Base-by-base conservation (phyloP, 2,888 invertebrate species). In the Meiosimyza decipiens region DNA sequence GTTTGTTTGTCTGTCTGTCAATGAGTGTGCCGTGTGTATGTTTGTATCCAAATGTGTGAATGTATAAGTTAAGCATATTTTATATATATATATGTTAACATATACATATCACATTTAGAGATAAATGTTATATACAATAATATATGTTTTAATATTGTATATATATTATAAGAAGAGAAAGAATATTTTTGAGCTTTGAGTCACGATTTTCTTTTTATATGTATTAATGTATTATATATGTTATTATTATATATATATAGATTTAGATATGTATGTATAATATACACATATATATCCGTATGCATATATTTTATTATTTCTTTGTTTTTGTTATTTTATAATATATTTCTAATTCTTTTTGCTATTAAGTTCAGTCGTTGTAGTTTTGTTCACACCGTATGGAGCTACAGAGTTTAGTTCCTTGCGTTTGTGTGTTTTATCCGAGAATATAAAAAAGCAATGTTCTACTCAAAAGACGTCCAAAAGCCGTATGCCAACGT, bases 381-480 rank as follows among this genome's bases (percentile, higher is more conserved):
- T 51, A 50, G 28, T 49, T 59, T 69, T 60, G 51, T n/a, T 65
- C 64, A 50, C 57, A 57, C 52, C 76, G 76, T 73, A 74, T 77
- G 74, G 78, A 75, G 75, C 80, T 76, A 77, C 77, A 72, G 72
- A 74, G 77, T 75, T 68, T 62, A 66, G 70, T 74, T 65, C 73
- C 73, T 57, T 62, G 22, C 64, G 73, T 65, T 66, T 71, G 72
- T 72, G 74, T 74, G 70, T 78, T 78, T 78, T 78, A 77, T 54
- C 83, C 84, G 82, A 84, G 82, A 82, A 83, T 83, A 84, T 83
- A 84, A 84, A 84, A 84, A 83, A 83, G 82, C 83, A 83, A 84
- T 83, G 84, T 80, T 83, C 80, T 82, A 83, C 84, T 84, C 84
- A 83, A 84, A 84, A 84, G 84, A 84, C 84, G 84, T 84, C 83